These are phyloP conservation scores for Pantherophis vulpinus DNA, from an alignment of 2,797 vertebrate species.

Conservation along the genomic window DNA sequence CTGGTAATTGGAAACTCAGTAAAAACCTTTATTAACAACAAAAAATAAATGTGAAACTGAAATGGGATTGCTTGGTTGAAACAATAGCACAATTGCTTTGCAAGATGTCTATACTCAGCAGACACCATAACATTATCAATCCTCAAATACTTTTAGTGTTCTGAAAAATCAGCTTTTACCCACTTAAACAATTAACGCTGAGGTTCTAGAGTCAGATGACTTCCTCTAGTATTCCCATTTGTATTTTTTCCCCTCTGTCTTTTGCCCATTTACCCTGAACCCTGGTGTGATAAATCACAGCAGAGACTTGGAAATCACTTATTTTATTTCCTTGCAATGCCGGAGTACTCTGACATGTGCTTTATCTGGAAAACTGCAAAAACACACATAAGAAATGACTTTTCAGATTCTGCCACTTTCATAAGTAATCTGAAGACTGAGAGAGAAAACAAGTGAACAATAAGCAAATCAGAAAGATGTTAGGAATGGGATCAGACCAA, in stretches of 20 bases:
- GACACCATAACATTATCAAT: neutral
- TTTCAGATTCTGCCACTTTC: neutral
- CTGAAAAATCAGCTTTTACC: neutral
- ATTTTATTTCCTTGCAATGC: neutral
- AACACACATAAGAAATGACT: neutral
- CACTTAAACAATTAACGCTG: neutral
- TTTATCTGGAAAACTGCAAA: neutral
- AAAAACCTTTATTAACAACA: constrained; percentile 7
- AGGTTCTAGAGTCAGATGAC: neutral
- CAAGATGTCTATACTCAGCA: neutral
- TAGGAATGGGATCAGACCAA: neutral
- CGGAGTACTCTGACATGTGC: neutral
- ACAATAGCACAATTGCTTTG: neutral
- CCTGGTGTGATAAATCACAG: neutral
- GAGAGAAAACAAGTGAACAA: no score
- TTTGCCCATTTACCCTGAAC: neutral
- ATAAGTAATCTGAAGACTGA: neutral
- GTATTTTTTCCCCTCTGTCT: neutral
- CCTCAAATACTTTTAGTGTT: neutral
- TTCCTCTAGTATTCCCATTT: neutral
- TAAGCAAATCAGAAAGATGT: neutral
- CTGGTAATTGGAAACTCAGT: constrained; percentile 1
- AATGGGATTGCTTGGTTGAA: neutral
- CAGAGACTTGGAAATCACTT: no score
- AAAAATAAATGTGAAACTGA: constrained; percentile 9